phyloP scores from a whole-genome alignment of 2,888 invertebrate genomes.

The Antitype chi region DNA sequence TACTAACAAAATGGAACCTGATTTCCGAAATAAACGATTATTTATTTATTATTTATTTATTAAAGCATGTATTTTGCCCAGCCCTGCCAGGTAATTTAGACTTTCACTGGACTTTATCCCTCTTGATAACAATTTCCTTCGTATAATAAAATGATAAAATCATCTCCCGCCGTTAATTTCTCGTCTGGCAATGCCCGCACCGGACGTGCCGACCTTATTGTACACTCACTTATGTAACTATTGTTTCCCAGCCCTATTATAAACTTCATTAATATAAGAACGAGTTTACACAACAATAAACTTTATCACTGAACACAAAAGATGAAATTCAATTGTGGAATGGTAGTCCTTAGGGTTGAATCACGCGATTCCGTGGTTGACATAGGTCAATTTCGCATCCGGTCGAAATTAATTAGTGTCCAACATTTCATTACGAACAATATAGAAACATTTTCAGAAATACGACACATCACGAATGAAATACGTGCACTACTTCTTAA shows the following conservation, averaged over 20 bases:
- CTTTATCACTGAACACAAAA: constrained; percentile 39
- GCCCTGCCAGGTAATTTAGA: background rate
- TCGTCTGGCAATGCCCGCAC: constrained; percentile 60
- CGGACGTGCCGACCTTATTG: constrained; percentile 82
- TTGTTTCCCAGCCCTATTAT: constrained; percentile 68
- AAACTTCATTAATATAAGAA: constrained; percentile 26
- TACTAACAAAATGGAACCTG: too few relatives aligned
- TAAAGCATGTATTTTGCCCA: too few relatives aligned
- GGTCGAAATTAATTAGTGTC: constrained; percentile 83
- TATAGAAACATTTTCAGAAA: constrained; percentile 47
- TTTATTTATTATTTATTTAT: too few relatives aligned
- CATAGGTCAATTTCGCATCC: constrained; percentile 82
- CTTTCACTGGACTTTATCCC: constrained; percentile 1
- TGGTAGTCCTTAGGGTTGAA: constrained; percentile 40
- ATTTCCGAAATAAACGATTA: too few relatives aligned
- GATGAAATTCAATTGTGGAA: constrained; percentile 41
- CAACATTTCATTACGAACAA: constrained; percentile 78
- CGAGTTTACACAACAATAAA: constrained; percentile 27
- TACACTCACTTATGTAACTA: constrained; percentile 75
- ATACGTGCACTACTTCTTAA: constrained; percentile 59
- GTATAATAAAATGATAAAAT: constrained; percentile 68
- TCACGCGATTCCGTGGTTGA: constrained; percentile 57
- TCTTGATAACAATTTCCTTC: constrained; percentile 33
- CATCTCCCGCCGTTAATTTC: constrained; percentile 69
- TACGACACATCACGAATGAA: constrained; percentile 44